Conservation (phyloP, 1,140 invertebrate genomes). For the Drosophila arizonae region DNA sequence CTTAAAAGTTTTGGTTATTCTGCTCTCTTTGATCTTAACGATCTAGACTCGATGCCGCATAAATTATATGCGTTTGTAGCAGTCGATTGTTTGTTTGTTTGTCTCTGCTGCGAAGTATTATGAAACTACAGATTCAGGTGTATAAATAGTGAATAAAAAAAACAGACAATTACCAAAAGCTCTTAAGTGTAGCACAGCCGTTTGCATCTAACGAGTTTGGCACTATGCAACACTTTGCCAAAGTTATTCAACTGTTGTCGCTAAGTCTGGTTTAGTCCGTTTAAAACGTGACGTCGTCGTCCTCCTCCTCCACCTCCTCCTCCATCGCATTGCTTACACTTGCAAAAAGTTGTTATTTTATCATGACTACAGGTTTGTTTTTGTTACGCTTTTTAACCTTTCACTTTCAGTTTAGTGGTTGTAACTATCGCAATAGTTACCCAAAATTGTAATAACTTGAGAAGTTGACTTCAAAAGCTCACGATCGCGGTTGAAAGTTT, state of each 20-base stretch:
- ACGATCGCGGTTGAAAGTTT: not conserved
- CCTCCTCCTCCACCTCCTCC: too few species aligned
- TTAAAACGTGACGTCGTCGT: constrained; percentile 22
- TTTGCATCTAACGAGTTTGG: too few species aligned
- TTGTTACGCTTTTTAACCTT: constrained; percentile 58
- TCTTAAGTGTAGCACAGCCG: not conserved
- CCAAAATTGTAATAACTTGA: not conserved
- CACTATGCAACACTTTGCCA: not conserved
- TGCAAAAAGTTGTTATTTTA: constrained; percentile 42
- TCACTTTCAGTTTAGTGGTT: constrained; percentile 53
- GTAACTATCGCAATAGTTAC: not conserved
- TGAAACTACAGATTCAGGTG: constrained; percentile 14
- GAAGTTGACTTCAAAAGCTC: constrained; percentile 20
- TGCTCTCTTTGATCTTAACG: constrained; percentile 36
- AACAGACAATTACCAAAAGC: not conserved
- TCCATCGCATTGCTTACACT: constrained; percentile 17
- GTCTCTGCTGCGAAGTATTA: constrained; percentile 7
- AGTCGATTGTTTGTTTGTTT: constrained; percentile 28
- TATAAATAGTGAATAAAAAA: not conserved
- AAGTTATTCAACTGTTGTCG: not conserved
- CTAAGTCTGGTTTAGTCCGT: constrained; percentile 1
- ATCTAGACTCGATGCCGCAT: constrained; percentile 22
- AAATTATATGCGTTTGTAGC: constrained; percentile 27
- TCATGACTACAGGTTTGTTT: constrained; percentile 24
- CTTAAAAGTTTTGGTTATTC: too few species aligned